Evolutionary conservation across 2,113 vertebrate species (phyloP).

Genomic region (Gobius niger): DNA sequence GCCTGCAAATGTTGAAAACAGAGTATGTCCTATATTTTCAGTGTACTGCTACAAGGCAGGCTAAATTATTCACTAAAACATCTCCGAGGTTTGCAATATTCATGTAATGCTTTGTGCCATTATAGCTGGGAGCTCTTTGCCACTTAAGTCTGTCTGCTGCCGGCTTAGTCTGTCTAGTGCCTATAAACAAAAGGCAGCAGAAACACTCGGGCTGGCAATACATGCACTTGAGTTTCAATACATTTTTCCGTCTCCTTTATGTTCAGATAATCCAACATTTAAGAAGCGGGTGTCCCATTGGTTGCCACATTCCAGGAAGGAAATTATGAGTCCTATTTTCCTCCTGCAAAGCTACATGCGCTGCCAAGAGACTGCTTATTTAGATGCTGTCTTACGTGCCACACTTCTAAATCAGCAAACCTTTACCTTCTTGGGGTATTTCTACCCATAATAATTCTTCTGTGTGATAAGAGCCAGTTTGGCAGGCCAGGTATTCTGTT

Average conservation of each 20-base stretch:
- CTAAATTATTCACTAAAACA: constrained; percentile 57
- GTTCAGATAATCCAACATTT: background rate
- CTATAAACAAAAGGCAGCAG: background rate
- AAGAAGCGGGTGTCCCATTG: constrained; percentile 20
- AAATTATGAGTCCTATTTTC: constrained; percentile 1
- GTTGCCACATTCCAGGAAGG: constrained; percentile 15
- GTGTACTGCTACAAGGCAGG: constrained; percentile 15
- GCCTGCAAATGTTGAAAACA: background rate
- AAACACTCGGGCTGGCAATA: background rate
- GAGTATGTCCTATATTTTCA: constrained; percentile 36
- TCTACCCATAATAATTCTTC: background rate
- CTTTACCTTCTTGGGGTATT: no score
- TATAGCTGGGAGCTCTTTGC: constrained; percentile 32
- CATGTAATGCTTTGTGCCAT: constrained; percentile 32
- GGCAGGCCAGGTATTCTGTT: background rate
- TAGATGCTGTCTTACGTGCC: no score
- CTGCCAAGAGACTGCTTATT: background rate
- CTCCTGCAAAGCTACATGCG: background rate
- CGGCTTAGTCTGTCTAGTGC: background rate
- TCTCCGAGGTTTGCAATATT: constrained; percentile 49
- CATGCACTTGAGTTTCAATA: background rate
- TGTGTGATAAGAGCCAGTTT: constrained; percentile 2
- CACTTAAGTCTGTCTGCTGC: constrained; percentile 11
- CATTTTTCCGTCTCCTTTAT: background rate
- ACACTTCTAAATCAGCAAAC: constrained; percentile 6